A percentile compares a stretch with the other conserved stretches of the same genome.
Evolutionary conservation across 2,888 invertebrate genomes (phyloP).

Genomic region (Leptogaster cylindrica): DNA sequence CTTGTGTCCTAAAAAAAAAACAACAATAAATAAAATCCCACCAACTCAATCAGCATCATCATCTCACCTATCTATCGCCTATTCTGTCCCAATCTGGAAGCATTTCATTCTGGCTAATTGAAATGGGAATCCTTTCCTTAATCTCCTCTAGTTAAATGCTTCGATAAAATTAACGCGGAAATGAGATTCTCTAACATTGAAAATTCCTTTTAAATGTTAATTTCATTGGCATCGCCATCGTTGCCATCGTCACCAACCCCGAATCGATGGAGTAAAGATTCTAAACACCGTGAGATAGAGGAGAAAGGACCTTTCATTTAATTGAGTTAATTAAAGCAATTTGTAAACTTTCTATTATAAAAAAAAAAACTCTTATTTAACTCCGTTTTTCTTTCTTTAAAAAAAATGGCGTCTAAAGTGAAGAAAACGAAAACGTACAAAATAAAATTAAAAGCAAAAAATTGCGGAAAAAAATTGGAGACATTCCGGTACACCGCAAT

Average conservation of each 20-base stretch:
- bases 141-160: slow-evolving; percentile 36
- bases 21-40: too few species aligned
- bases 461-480: neutral
- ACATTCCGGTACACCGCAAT: neutral
- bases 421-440: neutral
- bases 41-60: neutral
- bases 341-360: slow-evolving; percentile 27
- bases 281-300: too few species aligned
- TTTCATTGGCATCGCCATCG: slow-evolving; percentile 32
- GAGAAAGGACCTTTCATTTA: slow-evolving; percentile 38
- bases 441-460: neutral
- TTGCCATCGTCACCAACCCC: neutral
- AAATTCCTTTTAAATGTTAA: slow-evolving; percentile 38
- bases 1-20: too few species aligned
- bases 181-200: slow-evolving; percentile 37
- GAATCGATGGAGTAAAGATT: neutral
- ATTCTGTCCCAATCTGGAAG: slow-evolving; percentile 6
- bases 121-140: slow-evolving; percentile 37
- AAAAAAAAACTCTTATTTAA: slow-evolving; percentile 13
- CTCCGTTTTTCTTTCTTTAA: slow-evolving; percentile 20
- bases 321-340: slow-evolving; percentile 41
- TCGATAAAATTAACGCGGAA: slow-evolving; percentile 40
- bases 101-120: slow-evolving; percentile 37
- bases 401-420: neutral
- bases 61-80: neutral